Conservation (phyloP, 53 echinoderm and acorn worm genomes). For the Echinarachnius parma region DNA sequence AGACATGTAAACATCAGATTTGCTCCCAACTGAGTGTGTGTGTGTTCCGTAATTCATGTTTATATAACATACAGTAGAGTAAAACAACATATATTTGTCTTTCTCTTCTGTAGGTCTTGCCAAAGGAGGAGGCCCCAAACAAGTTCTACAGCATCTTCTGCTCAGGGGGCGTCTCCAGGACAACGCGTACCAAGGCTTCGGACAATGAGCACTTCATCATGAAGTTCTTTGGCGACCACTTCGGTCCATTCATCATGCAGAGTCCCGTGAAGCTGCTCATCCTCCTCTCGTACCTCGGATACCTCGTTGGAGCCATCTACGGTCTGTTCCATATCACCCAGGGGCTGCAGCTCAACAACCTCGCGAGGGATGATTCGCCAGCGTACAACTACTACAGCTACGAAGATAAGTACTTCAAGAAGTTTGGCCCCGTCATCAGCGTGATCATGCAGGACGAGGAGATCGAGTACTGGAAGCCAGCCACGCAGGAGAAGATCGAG, state of each 20-base stretch:
- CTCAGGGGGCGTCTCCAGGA: conserved; percentile 80
- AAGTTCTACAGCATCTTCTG: conserved; percentile 93
- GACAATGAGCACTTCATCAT: conserved; percentile 88
- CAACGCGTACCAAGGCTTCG: conserved; percentile 49
- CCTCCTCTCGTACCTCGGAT: conserved; percentile 60
- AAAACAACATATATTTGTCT: too few relatives aligned
- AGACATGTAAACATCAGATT: too few relatives aligned
- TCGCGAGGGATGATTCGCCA: conserved; percentile 86
- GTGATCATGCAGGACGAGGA: conserved; percentile 64
- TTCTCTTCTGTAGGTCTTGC: conserved; percentile 61
- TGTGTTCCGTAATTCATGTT: too few relatives aligned
- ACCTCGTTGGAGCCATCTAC: conserved; percentile 81
- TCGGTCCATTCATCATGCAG: conserved; percentile 88
- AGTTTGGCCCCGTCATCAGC: conserved; percentile 73
- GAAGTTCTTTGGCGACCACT: conserved; percentile 87
- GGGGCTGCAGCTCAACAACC: conserved; percentile 82
- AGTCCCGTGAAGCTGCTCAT: conserved; percentile 67
- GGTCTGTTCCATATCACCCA: conserved; percentile 89
- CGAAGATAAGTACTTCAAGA: conserved; percentile 78
- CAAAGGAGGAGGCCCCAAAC: conserved; percentile 81
- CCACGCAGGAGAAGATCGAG: conserved; percentile 62
- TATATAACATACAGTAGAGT: too few relatives aligned
- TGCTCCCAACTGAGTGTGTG: too few relatives aligned
- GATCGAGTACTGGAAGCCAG: conserved; percentile 71
- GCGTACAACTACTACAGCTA: conserved; percentile 71